Conservation (phyloP, 2,113 vertebrate species). For the Sciurus niger region DNA sequence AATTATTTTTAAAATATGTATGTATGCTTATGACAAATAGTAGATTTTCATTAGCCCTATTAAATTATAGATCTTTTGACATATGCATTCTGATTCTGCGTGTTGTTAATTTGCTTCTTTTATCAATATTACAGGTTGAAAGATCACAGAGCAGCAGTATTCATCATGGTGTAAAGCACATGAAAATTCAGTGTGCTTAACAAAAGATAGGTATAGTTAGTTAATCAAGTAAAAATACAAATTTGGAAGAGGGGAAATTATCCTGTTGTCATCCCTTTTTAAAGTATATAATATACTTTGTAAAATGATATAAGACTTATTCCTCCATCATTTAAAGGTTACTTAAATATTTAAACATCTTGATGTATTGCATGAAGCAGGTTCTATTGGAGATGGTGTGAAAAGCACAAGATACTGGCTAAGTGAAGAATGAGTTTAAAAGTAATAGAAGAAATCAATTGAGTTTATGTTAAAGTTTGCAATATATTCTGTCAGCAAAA, state of each 20-base stretch:
- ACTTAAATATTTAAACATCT: background rate
- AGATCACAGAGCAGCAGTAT: background rate
- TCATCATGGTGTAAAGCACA: background rate
- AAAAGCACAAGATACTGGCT: background rate
- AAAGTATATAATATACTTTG: constrained; percentile 35
- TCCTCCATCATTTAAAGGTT: constrained; percentile 30
- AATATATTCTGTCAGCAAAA: constrained; percentile 49
- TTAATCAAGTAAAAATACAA: constrained; percentile 14
- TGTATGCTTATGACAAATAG: background rate
- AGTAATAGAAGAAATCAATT: background rate
- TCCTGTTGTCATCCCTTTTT: background rate
- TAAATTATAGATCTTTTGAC: constrained; percentile 9
- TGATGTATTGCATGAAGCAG: constrained; percentile 8
- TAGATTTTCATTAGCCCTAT: background rate
- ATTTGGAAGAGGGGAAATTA: background rate
- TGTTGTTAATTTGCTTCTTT: constrained; percentile 36
- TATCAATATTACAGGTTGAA: constrained; percentile 25
- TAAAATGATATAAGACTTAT: background rate
- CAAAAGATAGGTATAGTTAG: background rate
- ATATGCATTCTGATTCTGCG: background rate
- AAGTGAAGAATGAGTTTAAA: constrained; percentile 35
- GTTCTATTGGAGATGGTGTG: background rate
- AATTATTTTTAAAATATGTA: background rate
- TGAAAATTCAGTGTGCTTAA: constrained; percentile 13
- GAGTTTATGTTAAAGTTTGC: constrained; percentile 52